Percentiles rank a stretch among this genome's conserved stretches.
phyloP scores from a whole-genome alignment of 1,140 invertebrate species.

The Drosophila bifasciata region DNA sequence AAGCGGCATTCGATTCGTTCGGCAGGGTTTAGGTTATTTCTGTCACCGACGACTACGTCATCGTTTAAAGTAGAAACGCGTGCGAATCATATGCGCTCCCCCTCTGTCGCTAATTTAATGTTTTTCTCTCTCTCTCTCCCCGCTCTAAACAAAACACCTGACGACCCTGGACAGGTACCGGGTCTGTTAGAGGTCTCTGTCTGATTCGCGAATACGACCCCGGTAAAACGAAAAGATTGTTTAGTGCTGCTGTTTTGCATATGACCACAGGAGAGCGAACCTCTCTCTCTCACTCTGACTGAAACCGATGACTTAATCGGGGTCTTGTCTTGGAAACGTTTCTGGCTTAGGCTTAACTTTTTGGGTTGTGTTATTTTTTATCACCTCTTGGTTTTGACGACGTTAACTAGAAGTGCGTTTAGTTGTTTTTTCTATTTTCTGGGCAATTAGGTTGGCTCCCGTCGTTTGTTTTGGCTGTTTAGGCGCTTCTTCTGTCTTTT shows the following conservation, averaged over 20 bases:
- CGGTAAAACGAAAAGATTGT: not conserved
- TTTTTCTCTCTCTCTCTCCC: not conserved
- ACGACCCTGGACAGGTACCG: slow-evolving; percentile 60
- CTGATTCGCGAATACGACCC: slow-evolving; percentile 18
- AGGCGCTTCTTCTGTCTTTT: slow-evolving; percentile 35
- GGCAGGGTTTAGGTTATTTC: slow-evolving; percentile 31
- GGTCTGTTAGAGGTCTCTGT: not conserved
- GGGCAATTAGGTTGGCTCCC: slow-evolving; percentile 55
- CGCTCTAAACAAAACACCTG: slow-evolving; percentile 58
- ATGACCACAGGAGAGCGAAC: slow-evolving; percentile 2
- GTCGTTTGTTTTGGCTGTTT: slow-evolving; percentile 26
- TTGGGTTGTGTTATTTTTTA: slow-evolving; percentile 26
- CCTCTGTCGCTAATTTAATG: slow-evolving; percentile 4
- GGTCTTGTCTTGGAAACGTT: slow-evolving; percentile 31
- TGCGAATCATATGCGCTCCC: slow-evolving; percentile 35
- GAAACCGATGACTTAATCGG: slow-evolving; percentile 72
- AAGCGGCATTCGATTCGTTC: slow-evolving; percentile 19
- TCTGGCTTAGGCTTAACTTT: slow-evolving; percentile 20
- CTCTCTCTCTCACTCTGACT: slow-evolving; percentile 16
- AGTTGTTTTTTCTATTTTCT: slow-evolving; percentile 1
- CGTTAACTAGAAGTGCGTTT: slow-evolving; percentile 52
- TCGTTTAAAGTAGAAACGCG: slow-evolving; percentile 62
- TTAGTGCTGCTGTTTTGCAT: slow-evolving; percentile 65
- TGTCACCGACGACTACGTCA: slow-evolving; percentile 59
- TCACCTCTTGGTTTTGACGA: slow-evolving; percentile 79